Evolutionary conservation across 1,140 invertebrate genomes (phyloP).

Genomic region (Gyrodactylus salaris): DNA sequence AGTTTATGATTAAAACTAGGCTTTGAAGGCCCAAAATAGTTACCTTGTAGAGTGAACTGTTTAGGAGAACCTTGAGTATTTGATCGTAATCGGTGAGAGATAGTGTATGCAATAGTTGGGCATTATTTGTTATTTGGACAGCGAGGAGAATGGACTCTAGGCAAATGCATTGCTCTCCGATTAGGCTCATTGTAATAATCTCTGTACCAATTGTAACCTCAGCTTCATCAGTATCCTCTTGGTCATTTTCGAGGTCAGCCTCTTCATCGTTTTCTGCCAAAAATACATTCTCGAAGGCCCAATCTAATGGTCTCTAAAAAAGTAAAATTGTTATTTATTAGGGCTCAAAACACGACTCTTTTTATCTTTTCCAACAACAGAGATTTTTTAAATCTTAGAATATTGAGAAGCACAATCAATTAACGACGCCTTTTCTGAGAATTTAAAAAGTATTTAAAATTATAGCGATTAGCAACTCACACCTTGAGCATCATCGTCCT

Average conservation of each 20-base stretch:
- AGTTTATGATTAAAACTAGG: too few species aligned
- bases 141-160: background rate
- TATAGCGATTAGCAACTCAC: too few species aligned
- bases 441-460: too few species aligned
- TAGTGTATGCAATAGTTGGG: background rate
- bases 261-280: background rate
- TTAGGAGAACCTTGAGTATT: background rate
- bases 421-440: too few species aligned
- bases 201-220: background rate
- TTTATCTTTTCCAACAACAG: too few species aligned
- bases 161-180: background rate
- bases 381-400: too few species aligned
- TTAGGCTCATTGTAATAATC: background rate
- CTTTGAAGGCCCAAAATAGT: too few species aligned
- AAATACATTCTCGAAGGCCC: background rate
- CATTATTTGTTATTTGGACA: background rate
- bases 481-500: background rate
- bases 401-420: too few species aligned
- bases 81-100: background rate
- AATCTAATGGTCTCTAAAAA: background rate
- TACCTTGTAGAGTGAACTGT: background rate
- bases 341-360: background rate
- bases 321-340: background rate
- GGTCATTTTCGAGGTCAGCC: background rate
- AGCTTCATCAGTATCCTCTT: background rate